These are phyloP conservation scores for Heliothis subflexa DNA, from an alignment of 1,140 invertebrate species.

Conservation along the genomic window DNA sequence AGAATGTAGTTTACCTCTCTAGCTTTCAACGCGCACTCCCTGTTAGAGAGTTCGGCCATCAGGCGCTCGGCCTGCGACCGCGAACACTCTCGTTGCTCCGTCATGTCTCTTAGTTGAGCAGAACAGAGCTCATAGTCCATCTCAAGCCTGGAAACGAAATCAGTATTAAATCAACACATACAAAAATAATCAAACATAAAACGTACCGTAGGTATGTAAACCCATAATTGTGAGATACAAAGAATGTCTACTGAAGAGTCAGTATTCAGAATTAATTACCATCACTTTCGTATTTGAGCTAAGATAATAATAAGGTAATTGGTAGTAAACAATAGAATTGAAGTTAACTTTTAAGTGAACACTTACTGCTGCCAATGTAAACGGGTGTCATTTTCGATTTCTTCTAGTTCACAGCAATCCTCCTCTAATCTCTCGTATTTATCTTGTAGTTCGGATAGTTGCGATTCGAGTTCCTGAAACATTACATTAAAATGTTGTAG, in stretches of 20 bases:
- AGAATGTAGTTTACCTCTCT: constrained; percentile 67
- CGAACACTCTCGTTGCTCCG: constrained; percentile 86
- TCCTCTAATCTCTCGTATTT: constrained; percentile 88
- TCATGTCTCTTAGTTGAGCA: constrained; percentile 85
- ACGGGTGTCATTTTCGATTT: constrained; percentile 90
- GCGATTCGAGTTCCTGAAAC: constrained; percentile 85
- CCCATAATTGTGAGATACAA: too few relatives aligned
- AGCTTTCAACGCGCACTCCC: constrained; percentile 84
- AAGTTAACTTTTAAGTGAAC: constrained; percentile 7
- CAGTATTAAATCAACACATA: neutral
- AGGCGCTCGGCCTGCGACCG: constrained; percentile 82
- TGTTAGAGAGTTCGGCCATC: constrained; percentile 83
- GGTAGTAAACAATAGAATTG: neutral
- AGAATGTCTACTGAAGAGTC: too few relatives aligned
- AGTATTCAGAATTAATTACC: too few relatives aligned
- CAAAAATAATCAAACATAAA: too few relatives aligned
- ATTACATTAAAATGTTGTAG: constrained; percentile 47
- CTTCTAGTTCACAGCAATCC: constrained; percentile 89
- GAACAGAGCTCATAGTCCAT: constrained; percentile 85
- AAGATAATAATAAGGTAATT: neutral
- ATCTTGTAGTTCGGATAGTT: constrained; percentile 85
- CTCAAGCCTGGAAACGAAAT: constrained; percentile 73
- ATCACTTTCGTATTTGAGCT: too few relatives aligned
- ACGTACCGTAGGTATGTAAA: too few relatives aligned
- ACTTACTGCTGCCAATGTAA: constrained; percentile 88